Evolutionary conservation across 2,888 invertebrate species (phyloP), one percentile per base, ranked within the genome.

Genomic region (Apeira syringaria): DNA sequence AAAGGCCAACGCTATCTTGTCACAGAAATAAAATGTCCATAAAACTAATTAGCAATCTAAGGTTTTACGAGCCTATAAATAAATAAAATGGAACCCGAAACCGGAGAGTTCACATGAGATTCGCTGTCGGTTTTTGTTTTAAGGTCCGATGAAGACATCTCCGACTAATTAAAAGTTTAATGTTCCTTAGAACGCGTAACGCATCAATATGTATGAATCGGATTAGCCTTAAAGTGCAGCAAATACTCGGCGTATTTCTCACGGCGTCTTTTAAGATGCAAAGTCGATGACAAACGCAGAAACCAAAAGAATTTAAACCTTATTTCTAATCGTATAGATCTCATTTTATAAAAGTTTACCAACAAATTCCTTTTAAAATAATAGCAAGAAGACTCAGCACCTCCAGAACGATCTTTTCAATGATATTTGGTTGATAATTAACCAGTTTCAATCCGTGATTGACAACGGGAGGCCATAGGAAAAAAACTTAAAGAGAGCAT

Each of bases 1-100:
- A 41, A 63, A 64, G 61, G 52, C 56, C 52, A 58, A 56, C 56
- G 53, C 52, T 61, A 57, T 61, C 64, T 64, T 72, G 74, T 73
- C 68, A 71, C 67, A 53, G 59, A 66, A 74, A 77, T 79, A 74
- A 76, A 78, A 80, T 62, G 53, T 50, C 68, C 72, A 78, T 84
- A 82, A 81, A 86, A 72, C 78, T 84, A 83, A 87, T 86, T 84
- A 87, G 81, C 75, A 75, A 86, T 80, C 73, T 71, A 78, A 78
- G 67, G 64, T 73, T 86, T 83, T 87, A 87, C 68, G 71, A 68
- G 47, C 64, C 61, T 48, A 67, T 85, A 87, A 85, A 85, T 80
- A 76, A 80, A 86, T 82, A 82, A 85, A 84, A 73, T 27, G 27
- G 65, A 61, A 53, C 61, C 63, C 59, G 53, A 55, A 44, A 43